Evolutionary conservation across 2,888 invertebrate genomes (phyloP), one percentile per base, ranked within the genome.

Genomic region (Cephus runcator): DNA sequence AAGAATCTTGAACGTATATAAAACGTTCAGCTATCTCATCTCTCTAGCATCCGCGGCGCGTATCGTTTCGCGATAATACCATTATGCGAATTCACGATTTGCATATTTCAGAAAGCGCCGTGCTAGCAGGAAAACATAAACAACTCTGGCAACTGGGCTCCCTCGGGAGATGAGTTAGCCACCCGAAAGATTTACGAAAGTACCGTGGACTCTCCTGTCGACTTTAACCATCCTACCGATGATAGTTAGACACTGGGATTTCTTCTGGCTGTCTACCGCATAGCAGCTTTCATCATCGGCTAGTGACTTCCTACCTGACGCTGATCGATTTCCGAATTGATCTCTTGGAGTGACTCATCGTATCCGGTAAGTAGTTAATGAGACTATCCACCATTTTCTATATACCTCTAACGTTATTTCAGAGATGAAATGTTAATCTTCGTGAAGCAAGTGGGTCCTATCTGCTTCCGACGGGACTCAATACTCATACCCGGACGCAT

Each of bases 81-180:
- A 90, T 90, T 90, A 90, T 90, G 90, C 89, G 90, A 88, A 90
- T 89, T 87, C 89, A 87, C 86, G 89, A 91, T 91, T 91, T 90
- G 91, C 91, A 91, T 91, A 91, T 90, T 90, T 90, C 90, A 90
- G 90, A 90, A 89, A 91, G 88, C 88, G 88, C 85, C 85, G 86
- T 34, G 75, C 68, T 73, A 87, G 88, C 90, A 91, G 91, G 91
- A 91, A 91, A 91, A 89, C 91, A 91, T 91, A 91, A 91, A 91
- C 90, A 91, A 91, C 89, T 87, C 87, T 84, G 85, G 83, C 83
- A 85, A 85, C 83, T 84, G 86, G 85, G 87, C 88, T 88, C 88
- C 90, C 86, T 88, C 87, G 86, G 82, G 88, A 89, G 90, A 90
- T 88, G 90, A 90, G 90, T 90, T 90, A 90, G 89, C 87, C 87